Conservation (phyloP, 2,113 vertebrate genomes). For the Coreoperca whiteheadi region DNA sequence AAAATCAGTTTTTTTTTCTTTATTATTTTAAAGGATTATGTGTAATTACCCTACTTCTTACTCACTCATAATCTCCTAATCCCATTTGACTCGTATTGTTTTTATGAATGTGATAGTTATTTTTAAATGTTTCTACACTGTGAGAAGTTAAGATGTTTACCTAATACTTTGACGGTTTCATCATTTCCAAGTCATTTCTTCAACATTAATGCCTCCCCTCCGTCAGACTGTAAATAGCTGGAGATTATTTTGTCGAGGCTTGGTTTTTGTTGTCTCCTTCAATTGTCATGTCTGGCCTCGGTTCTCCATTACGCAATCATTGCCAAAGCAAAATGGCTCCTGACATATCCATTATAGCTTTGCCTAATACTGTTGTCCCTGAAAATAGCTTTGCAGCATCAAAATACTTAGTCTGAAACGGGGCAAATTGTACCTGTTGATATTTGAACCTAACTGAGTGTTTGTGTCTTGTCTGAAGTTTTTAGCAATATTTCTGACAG, state of each 20-base stretch:
- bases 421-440: conserved; percentile 18
- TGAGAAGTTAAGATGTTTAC: conserved; percentile 72
- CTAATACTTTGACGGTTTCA: conserved; percentile 58
- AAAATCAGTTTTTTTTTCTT: conserved; percentile 32
- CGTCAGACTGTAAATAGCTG: conserved; percentile 41
- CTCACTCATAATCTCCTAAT: conserved; percentile 70
- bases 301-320: conserved; percentile 51
- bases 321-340: conserved; percentile 48
- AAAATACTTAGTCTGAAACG: conserved; percentile 37
- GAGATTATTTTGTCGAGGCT: conserved; percentile 51
- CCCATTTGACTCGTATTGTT: conserved; percentile 67
- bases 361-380: conserved; percentile 52
- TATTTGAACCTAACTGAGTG: conserved; percentile 9
- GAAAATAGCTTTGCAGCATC: conserved; percentile 54
- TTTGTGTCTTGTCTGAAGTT: conserved; percentile 10
- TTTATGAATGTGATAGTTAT: conserved; percentile 59
- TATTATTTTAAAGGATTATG: conserved; percentile 64
- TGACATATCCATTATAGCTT: conserved; percentile 61
- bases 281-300: conserved; percentile 58
- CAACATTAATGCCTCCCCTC: conserved; percentile 35
- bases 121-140: conserved; percentile 46
- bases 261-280: conserved; percentile 46
- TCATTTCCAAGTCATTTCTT: conserved; percentile 52
- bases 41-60: conserved; percentile 69
- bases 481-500: conserved; percentile 4